A percentile compares a stretch with the other conserved stretches of the same genome.
Evolutionary conservation across 2,113 vertebrate species (phyloP).

Genomic region (Ellobius talpinus): DNA sequence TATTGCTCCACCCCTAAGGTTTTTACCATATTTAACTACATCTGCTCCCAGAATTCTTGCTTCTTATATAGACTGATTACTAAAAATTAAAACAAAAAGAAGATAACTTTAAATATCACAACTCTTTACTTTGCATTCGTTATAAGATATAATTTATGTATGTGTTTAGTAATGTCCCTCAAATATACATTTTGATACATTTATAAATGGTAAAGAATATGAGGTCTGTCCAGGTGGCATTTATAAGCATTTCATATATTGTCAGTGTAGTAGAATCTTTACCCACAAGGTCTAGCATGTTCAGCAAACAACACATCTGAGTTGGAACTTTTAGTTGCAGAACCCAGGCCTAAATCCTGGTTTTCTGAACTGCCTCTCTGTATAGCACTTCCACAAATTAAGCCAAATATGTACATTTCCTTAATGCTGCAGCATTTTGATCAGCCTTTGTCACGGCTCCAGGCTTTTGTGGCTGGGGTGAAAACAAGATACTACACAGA

Average conservation of each 20-base stretch:
- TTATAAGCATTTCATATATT: not conserved
- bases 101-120: not conserved
- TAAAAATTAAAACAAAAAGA: not conserved
- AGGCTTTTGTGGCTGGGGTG: slow-evolving; percentile 64
- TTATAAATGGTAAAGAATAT: not conserved
- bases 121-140: not conserved
- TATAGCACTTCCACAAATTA: slow-evolving; percentile 37
- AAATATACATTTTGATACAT: not conserved
- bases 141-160: not conserved
- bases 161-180: not conserved
- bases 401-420: slow-evolving; percentile 72
- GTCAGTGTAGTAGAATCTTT: not conserved
- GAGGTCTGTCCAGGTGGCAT: not conserved
- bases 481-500: slow-evolving; percentile 70
- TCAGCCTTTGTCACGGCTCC: slow-evolving; percentile 62
- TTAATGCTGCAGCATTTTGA: slow-evolving; percentile 10
- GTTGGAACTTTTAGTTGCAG: not conserved
- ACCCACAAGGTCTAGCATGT: not conserved
- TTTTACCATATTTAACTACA: not conserved
- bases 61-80: not conserved
- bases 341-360: not conserved
- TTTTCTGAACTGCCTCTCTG: slow-evolving; percentile 48
- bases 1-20: not conserved
- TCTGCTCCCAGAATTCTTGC: not conserved
- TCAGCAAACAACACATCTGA: slow-evolving; percentile 17